Evolutionary conservation across 1,140 invertebrate genomes (phyloP).

Genomic region (Dreissena polymorpha): DNA sequence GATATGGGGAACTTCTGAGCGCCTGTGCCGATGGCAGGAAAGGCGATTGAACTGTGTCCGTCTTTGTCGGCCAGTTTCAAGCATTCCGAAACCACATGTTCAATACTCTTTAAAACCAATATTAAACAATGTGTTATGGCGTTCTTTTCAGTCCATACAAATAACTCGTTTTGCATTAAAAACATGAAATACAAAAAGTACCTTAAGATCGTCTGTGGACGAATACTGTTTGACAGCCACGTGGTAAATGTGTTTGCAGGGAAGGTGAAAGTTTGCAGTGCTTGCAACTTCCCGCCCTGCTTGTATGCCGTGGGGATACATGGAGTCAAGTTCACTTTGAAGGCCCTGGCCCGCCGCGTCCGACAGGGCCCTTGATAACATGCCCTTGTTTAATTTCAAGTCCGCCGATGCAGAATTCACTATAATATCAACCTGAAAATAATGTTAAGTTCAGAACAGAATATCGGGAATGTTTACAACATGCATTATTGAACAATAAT

Average conservation of each 20-base stretch:
- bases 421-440: slow-evolving; percentile 67
- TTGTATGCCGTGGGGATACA: slow-evolving; percentile 61
- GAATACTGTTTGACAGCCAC: slow-evolving; percentile 23
- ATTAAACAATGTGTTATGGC: neutral
- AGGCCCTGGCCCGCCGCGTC: slow-evolving; percentile 56
- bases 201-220: slow-evolving; percentile 7
- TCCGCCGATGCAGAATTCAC: slow-evolving; percentile 62
- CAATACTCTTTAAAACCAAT: neutral
- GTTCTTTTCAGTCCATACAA: neutral
- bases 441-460: neutral
- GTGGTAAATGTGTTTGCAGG: slow-evolving; percentile 67
- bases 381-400: slow-evolving; percentile 61
- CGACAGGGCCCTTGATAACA: slow-evolving; percentile 60
- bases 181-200: neutral
- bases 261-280: slow-evolving; percentile 56
- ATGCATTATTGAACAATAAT: no score
- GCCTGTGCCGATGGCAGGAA: slow-evolving; percentile 67
- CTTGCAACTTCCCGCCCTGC: slow-evolving; percentile 61
- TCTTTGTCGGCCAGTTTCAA: slow-evolving; percentile 28
- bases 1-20: slow-evolving; percentile 56
- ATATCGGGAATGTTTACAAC: no score
- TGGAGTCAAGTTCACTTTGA: slow-evolving; percentile 60
- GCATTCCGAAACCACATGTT: slow-evolving; percentile 32
- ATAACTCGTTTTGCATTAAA: neutral
- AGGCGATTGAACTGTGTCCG: slow-evolving; percentile 47